Percentiles rank a stretch among this genome's conserved stretches.
These are phyloP conservation scores for Eledone cirrhosa DNA, from an alignment of 2,888 invertebrate genomes.

Conservation along the genomic window DNA sequence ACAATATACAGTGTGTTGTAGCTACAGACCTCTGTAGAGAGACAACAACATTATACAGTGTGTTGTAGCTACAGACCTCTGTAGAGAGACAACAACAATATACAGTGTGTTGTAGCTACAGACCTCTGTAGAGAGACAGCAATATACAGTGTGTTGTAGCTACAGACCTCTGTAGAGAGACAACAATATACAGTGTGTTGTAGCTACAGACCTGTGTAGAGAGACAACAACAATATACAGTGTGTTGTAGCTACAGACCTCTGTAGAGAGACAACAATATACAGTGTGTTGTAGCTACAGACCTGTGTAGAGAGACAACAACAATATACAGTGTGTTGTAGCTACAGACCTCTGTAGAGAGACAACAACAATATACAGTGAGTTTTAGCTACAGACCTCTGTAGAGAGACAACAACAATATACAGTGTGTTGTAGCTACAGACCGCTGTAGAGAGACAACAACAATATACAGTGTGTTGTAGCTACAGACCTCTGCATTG, in stretches of 20 bases:
- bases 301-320: constrained; percentile 41
- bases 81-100: constrained; percentile 32
- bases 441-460: constrained; percentile 41
- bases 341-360: constrained; percentile 49
- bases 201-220: constrained; percentile 51
- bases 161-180: constrained; percentile 48
- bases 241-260: too few relatives aligned
- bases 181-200: too few relatives aligned
- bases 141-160: too few relatives aligned
- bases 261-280: constrained; percentile 39
- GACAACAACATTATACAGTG: too few relatives aligned
- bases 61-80: constrained; percentile 55
- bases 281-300: too few relatives aligned
- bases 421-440: too few relatives aligned
- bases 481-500: constrained; percentile 49
- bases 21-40: constrained; percentile 49
- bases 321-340: too few relatives aligned
- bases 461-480: too few relatives aligned
- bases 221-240: too few relatives aligned
- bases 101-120: too few relatives aligned
- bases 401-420: constrained; percentile 32
- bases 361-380: too few relatives aligned
- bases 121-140: constrained; percentile 42
- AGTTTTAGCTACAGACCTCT: constrained; percentile 55
- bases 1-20: too few relatives aligned